Percentiles rank a stretch among this genome's conserved stretches.
Evolutionary conservation across 2,888 invertebrate genomes (phyloP).

Genomic region (Leucania comma): DNA sequence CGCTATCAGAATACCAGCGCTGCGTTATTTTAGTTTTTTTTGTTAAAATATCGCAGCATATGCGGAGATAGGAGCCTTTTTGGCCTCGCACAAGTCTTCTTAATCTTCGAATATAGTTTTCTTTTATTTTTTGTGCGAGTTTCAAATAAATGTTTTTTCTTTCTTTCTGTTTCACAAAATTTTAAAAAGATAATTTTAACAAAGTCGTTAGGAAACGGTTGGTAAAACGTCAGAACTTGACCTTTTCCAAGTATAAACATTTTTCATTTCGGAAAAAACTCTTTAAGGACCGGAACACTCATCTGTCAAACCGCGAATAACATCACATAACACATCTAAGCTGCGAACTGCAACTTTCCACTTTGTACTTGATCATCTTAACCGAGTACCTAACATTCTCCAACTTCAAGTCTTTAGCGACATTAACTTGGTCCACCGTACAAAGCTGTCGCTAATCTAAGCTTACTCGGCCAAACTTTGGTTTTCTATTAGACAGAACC

Average conservation of each 20-base stretch:
- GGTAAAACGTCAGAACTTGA: background rate
- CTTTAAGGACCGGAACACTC: background rate
- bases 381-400: constrained; percentile 56
- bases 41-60: too few species aligned
- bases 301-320: constrained; percentile 22
- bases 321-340: constrained; percentile 20
- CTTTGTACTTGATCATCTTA: constrained; percentile 56
- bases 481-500: constrained; percentile 70
- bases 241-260: background rate
- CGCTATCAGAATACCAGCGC: too few species aligned
- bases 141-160: too few species aligned
- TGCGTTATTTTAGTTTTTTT: too few species aligned
- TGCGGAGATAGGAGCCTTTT: too few species aligned
- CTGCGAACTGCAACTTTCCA: constrained; percentile 48
- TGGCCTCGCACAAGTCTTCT: too few species aligned
- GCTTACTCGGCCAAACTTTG: constrained; percentile 71
- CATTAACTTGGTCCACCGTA: constrained; percentile 71
- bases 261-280: background rate
- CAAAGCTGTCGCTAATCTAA: constrained; percentile 74
- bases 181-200: background rate
- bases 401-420: constrained; percentile 69
- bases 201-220: background rate
- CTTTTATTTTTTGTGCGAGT: too few species aligned
- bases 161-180: background rate
- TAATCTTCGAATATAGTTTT: too few species aligned